These are phyloP conservation scores for Holacanthus passer DNA, from an alignment of 2,113 vertebrate genomes.

Conservation along the genomic window DNA sequence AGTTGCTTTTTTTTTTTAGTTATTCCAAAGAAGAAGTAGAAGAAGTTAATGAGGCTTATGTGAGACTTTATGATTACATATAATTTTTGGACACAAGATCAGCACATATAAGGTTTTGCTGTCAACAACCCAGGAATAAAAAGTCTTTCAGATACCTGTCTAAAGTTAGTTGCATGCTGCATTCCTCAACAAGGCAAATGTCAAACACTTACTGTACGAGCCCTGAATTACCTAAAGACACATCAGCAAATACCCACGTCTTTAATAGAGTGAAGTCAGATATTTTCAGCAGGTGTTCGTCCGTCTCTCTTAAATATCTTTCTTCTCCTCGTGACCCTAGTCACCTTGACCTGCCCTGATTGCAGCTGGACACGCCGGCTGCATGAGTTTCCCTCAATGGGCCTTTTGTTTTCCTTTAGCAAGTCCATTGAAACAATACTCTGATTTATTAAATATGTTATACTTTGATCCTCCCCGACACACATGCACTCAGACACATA, in stretches of 20 bases:
- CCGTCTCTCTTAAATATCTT: slow-evolving; percentile 46
- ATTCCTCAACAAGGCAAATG: not conserved
- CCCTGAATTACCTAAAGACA: not conserved
- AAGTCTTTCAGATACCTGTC: not conserved
- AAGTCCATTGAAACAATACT: slow-evolving; percentile 46
- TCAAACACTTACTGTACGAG: not conserved
- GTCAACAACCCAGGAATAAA: too few species aligned
- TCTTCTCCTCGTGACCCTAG: slow-evolving; percentile 49
- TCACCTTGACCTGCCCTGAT: slow-evolving; percentile 70
- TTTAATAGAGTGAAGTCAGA: slow-evolving; percentile 6
- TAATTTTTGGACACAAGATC: not conserved
- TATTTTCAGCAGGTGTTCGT: slow-evolving; percentile 65
- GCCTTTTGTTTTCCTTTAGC: slow-evolving; percentile 75
- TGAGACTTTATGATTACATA: not conserved
- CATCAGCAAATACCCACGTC: not conserved
- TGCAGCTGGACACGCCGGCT: slow-evolving; percentile 67
- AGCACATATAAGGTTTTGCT: not conserved
- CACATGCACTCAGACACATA: not conserved
- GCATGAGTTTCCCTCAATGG: slow-evolving; percentile 67
- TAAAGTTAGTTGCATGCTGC: not conserved
- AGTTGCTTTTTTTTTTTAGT: too few species aligned
- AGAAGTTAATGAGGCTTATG: not conserved
- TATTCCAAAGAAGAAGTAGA: too few species aligned
- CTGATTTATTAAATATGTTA: slow-evolving; percentile 54
- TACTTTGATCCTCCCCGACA: slow-evolving; percentile 35